These are phyloP conservation scores for Ptychochromis oligacanthus DNA, from an alignment of 2,113 vertebrate genomes.

Conservation along the genomic window DNA sequence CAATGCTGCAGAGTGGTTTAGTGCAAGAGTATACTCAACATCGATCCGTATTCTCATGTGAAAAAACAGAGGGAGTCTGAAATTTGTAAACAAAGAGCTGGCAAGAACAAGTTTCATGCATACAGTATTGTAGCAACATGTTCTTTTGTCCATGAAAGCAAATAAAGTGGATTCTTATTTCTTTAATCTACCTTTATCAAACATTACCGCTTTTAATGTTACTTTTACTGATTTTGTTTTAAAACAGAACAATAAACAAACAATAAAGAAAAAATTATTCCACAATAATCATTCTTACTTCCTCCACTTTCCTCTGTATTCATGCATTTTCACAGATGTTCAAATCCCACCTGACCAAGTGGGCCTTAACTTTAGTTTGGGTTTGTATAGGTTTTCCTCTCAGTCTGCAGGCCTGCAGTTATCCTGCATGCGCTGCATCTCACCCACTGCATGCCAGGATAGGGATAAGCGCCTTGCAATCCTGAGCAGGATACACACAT, in stretches of 20 bases:
- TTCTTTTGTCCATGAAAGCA: not conserved
- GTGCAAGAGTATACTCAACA: not conserved
- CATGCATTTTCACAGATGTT: not conserved
- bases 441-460: not conserved
- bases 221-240: no score
- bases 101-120: not conserved
- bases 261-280: not conserved
- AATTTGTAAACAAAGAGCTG: not conserved
- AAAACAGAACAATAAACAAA: no score
- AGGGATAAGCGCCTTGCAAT: not conserved
- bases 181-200: no score
- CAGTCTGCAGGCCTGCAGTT: not conserved
- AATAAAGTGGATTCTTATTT: no score
- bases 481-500: not conserved
- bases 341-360: not conserved
- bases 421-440: not conserved
- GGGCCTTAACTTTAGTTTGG: not conserved
- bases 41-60: not conserved
- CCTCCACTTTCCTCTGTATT: not conserved
- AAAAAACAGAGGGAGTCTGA: constrained; percentile 3
- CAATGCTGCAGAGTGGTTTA: not conserved
- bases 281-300: accelerated
- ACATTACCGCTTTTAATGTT: no score
- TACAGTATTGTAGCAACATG: not conserved
- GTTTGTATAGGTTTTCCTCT: not conserved